phyloP scores from a whole-genome alignment of 2,888 invertebrate species.

The Dryomyza anilis region DNA sequence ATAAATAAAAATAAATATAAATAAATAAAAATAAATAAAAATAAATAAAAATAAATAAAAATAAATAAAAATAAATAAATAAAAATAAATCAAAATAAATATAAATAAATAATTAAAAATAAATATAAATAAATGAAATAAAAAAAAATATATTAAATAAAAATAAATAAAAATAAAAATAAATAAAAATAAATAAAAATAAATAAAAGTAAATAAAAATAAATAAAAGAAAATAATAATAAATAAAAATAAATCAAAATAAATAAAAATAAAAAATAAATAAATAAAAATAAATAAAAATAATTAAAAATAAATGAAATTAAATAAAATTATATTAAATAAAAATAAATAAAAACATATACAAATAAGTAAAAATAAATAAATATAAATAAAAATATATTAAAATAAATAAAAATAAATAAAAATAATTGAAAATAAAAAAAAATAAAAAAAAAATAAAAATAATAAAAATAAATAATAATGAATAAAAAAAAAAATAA shows the following conservation, averaged over 20 bases:
- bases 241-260: too few species aligned
- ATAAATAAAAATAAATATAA: neutral
- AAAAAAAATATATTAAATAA: too few species aligned
- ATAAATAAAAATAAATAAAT: neutral
- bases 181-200: too few species aligned
- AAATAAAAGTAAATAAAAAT: too few species aligned
- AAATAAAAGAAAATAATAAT: too few species aligned
- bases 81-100: neutral
- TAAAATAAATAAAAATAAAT: neutral
- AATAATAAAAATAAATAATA: neutral
- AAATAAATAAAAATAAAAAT: too few species aligned
- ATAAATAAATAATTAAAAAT: neutral
- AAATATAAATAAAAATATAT: neutral
- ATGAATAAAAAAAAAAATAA: neutral
- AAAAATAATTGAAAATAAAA: neutral
- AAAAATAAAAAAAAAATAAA: neutral
- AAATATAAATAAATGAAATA: neutral
- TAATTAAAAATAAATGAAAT: too few species aligned
- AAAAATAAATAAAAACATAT: too few species aligned
- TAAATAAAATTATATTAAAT: too few species aligned
- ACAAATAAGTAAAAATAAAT: neutral
- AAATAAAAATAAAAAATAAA: too few species aligned
- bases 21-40: neutral
- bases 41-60: neutral
- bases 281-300: too few species aligned